Evolutionary conservation across 2,113 vertebrate species (phyloP), one percentile per base, ranked within the genome.

Genomic region (Emydocephalus ijimae): DNA sequence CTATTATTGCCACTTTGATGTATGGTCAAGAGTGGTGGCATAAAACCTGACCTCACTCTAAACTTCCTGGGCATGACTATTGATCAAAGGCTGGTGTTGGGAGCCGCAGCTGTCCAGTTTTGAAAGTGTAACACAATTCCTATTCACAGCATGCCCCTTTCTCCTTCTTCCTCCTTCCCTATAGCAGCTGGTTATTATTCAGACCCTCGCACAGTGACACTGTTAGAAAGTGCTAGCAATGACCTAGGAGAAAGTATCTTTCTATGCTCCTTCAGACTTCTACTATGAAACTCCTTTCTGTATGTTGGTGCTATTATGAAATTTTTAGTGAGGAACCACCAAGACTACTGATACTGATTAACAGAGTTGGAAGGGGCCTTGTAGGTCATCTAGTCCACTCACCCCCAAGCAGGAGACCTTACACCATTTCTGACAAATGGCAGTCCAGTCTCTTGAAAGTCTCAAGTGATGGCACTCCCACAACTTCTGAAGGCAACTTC

Each of bases 1-100:
- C 94, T 26, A 88, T 43, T 91, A 59, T 23, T 45, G 92, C 61
- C n/a, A 20, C 96, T 97, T 96, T 96, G 96, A 96, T 96, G 94
- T 92, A 85, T 88, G 45, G 59, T 88, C 93, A 95, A 93, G 61
- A 26, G 50, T 4, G 52, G n/a, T 85, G 87, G 9, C 18, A 21
- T 90, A 95, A 81, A 95, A 94, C 81, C 56, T 64, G 87, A 94
- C 94, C 90, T 93, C 91, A 94, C 91, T 96, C 96, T 95, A 89
- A 15, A 90, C 55, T 97, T 96, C 96, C 96, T 95, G 57, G 57
- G 89, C 93, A 91, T 94, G 95, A 89, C 34, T 45, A 7, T 56
- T 93, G 95, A 96, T 96, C 95, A 96, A 96, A 92, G 90, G 64
- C 54, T 5, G 88, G 89, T 29, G 48, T 74, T 85, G 95, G 11